Percentiles rank a stretch among this genome's conserved stretches.
These are phyloP conservation scores for Leptura quadrifasciata DNA, from an alignment of 2,888 invertebrate species.

Conservation along the genomic window DNA sequence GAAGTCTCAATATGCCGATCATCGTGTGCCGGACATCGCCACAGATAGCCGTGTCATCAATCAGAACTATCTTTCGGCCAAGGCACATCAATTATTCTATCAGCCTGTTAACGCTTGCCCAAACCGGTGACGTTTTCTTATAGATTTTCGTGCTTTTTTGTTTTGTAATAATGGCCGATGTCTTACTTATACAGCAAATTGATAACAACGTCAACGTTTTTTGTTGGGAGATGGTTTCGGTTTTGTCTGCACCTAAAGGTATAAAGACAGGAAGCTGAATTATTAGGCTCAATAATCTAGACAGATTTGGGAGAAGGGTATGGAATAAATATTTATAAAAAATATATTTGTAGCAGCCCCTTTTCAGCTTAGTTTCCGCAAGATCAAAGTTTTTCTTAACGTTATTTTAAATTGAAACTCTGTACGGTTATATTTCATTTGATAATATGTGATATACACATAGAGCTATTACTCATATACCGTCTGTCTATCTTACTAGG, in stretches of 20 bases:
- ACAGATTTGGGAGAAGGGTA: slow-evolving; percentile 12
- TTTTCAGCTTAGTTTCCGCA: background rate
- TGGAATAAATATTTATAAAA: slow-evolving; percentile 15
- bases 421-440: no score
- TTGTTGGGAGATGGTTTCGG: slow-evolving; percentile 33
- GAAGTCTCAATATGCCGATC: slow-evolving; percentile 73
- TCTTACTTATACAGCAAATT: slow-evolving; percentile 52
- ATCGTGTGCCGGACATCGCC: slow-evolving; percentile 70
- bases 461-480: no score
- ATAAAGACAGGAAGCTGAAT: slow-evolving; percentile 29
- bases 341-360: slow-evolving; percentile 7
- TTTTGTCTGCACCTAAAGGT: slow-evolving; percentile 32
- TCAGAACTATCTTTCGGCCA: slow-evolving; percentile 70
- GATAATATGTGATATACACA: no score
- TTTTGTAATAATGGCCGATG: slow-evolving; percentile 50
- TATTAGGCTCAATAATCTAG: slow-evolving; percentile 35
- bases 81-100: slow-evolving; percentile 67
- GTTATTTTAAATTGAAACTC: background rate
- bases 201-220: slow-evolving; percentile 50
- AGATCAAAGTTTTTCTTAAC: background rate
- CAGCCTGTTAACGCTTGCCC: slow-evolving; percentile 46
- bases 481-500: no score
- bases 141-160: slow-evolving; percentile 49
- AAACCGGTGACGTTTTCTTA: slow-evolving; percentile 47
- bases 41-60: slow-evolving; percentile 72